Conservation (phyloP, 2,888 invertebrate genomes). For the Amblyjoppa proteus region DNA sequence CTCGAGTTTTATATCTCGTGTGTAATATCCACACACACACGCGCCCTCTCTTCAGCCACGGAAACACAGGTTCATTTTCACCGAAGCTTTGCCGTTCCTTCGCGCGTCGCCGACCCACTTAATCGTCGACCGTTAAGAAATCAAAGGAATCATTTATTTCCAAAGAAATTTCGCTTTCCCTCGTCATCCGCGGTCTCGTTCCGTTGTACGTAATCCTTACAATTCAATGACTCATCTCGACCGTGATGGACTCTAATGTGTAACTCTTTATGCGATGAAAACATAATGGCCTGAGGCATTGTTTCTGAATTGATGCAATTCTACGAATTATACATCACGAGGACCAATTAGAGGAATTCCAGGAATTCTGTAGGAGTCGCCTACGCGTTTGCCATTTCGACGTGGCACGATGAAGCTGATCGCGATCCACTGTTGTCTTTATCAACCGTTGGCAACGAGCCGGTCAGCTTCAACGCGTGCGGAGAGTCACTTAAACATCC, state of each 20-base stretch:
- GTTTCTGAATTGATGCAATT: not conserved
- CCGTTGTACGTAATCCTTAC: not conserved
- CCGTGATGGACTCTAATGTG: not conserved
- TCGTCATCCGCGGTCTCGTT: not conserved
- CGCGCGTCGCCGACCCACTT: constrained; percentile 39
- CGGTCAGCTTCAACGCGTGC: not conserved
- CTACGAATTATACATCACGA: not conserved
- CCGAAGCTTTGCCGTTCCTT: not conserved
- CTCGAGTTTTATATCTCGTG: constrained; percentile 18
- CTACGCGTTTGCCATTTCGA: not conserved
- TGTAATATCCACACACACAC: not conserved
- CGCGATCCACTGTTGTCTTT: not conserved
- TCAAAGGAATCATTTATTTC: constrained; percentile 59
- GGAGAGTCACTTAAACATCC: not conserved
- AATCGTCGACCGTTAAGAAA: constrained; percentile 42
- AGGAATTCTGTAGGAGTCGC: not conserved
- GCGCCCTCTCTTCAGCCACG: not conserved
- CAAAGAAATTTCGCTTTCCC: not conserved
- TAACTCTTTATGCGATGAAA: not conserved
- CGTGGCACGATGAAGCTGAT: not conserved
- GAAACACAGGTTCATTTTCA: constrained; percentile 32
- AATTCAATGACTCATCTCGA: constrained; percentile 1
- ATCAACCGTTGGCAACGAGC: not conserved
- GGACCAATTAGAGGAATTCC: not conserved
- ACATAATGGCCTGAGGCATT: not conserved